Evolutionary conservation across 2,113 vertebrate species (phyloP), one percentile per base, ranked within the genome.

Genomic region (Globicephala melas): DNA sequence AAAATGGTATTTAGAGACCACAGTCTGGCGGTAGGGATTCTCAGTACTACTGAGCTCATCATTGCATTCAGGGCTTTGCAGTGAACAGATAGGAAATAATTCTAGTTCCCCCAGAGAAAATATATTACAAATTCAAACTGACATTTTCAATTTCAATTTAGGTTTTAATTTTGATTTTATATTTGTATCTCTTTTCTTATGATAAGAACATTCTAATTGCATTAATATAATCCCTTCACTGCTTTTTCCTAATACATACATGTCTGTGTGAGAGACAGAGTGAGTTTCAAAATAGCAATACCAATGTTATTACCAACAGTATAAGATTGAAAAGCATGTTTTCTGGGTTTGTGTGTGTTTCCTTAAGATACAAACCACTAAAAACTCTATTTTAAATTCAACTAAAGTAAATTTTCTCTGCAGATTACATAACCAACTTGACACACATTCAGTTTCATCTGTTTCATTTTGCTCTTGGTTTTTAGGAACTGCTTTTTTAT

Each of bases 141-240:
- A 68, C 65, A 81, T 89, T 91, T 91, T 85, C 9, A 58, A 70
- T 81, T 76, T 62, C 47, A 88, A 74, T 85, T 38, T 20, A 60
- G 74, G 18, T 85, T 91, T 83, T 81, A 38, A 62, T 81, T 94
- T 92, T 82, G 50, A 81, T 85, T 86, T 94, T 89, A 53, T 76
- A 73, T 89, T 70, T 86, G 8, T 60, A 7, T 82, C 5, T 82
- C 5, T 91, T 91, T 94, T 33, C 25, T 92, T 44, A 38, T 84
- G 76, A 38, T 91, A 80, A 68, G 60, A 58, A 58, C 91, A 36
- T 65, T 84, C 65, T 93, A 87, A 91, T 79, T 70, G 28, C 17
- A 87, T 88, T 85, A 84, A 65, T 38, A 76, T 90, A 73, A 53
- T 92, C 73, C 47, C 60, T 67, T 84, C 62, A 81, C 70, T 85